Conservation (phyloP, 2,797 vertebrate species). For the Sarcoramphus papa region DNA sequence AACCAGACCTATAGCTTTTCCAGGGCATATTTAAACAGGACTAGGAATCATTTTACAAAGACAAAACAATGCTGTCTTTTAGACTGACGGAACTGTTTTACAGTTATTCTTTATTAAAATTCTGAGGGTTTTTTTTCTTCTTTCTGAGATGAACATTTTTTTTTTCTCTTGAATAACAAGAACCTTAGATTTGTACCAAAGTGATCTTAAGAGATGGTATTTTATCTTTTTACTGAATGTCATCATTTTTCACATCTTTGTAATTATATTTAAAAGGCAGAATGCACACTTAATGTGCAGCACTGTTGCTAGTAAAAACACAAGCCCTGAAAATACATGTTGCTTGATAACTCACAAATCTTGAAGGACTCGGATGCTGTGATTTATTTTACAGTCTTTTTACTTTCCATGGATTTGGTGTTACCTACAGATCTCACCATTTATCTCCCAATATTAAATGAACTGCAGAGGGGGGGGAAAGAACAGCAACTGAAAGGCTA, state of each 20-base stretch:
- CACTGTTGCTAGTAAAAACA: background rate
- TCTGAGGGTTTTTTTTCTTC: background rate
- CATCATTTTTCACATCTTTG: background rate
- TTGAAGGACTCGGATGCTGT: fast-evolving
- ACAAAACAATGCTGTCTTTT: background rate
- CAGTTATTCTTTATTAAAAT: background rate
- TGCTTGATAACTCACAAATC: background rate
- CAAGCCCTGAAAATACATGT: background rate
- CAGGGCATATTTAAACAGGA: background rate
- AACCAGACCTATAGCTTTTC: background rate
- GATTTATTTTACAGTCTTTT: background rate
- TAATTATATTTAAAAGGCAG: background rate
- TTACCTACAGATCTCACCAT: background rate
- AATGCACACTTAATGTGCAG: background rate
- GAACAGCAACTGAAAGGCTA: background rate
- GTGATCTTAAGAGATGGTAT: background rate
- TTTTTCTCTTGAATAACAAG: background rate
- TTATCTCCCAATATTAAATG: background rate
- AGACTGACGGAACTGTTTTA: background rate
- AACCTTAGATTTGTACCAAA: background rate
- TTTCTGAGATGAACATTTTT: background rate
- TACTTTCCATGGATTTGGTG: background rate
- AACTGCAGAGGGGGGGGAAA: background rate
- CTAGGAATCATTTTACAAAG: background rate
- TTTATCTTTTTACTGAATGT: background rate